phyloP scores from a whole-genome alignment of 64 coral and sea anemone species.

The Actinia tenebrosa region DNA sequence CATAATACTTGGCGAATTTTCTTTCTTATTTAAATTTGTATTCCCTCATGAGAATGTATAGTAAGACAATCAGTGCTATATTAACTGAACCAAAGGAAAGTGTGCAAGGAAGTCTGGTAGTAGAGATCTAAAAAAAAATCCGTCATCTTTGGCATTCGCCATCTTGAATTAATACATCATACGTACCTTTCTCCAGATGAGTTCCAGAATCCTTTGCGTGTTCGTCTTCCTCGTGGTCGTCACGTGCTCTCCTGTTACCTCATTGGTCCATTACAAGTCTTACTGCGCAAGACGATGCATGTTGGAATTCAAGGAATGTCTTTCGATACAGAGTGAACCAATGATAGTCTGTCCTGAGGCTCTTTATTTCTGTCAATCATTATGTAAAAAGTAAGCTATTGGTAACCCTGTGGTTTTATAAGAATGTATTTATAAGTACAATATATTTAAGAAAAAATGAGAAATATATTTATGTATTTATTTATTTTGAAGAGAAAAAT shows the following conservation, averaged over 20 bases:
- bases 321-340: not conserved
- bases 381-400: not conserved
- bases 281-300: not conserved
- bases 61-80: not conserved
- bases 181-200: not conserved
- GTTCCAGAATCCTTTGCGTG: not conserved
- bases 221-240: not conserved
- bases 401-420: not conserved
- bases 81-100: no score
- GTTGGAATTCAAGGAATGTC: not conserved
- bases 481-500: not conserved
- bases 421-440: not conserved
- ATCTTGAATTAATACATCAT: not conserved
- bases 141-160: not conserved
- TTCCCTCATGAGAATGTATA: not conserved
- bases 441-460: not conserved
- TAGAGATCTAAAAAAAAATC: not conserved
- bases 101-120: no score
- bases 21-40: no score
- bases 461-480: not conserved
- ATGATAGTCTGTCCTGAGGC: not conserved
- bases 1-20: no score
- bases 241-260: not conserved
- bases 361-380: not conserved
- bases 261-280: not conserved